phyloP scores from a whole-genome alignment of 2,797 vertebrate genomes.

The Amniataba percoides region DNA sequence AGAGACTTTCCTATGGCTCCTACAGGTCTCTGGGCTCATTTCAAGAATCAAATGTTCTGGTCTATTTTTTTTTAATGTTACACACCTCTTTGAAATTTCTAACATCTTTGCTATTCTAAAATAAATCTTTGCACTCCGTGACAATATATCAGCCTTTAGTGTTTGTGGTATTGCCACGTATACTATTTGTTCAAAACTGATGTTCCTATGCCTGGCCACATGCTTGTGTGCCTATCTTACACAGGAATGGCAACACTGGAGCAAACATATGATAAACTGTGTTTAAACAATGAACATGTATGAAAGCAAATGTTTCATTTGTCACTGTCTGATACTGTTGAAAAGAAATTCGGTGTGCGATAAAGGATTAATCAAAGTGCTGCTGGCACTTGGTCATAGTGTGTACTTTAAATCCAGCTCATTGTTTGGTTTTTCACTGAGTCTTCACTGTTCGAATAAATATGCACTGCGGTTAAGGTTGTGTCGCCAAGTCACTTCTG shows the following conservation, averaged over 20 bases:
- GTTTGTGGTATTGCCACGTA: conserved; percentile 14
- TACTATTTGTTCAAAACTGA: conserved; percentile 37
- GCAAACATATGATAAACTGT: not conserved
- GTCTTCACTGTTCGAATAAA: conserved; percentile 10
- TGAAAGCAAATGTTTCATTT: conserved; percentile 2
- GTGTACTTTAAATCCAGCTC: not conserved
- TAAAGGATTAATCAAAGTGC: conserved; percentile 5
- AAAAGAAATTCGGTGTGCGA: conserved; percentile 17
- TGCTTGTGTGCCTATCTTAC: not conserved
- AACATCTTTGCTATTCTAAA: not conserved
- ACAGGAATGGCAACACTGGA: not conserved
- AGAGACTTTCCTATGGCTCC: not conserved
- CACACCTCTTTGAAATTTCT: not conserved
- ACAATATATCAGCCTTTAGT: not conserved
- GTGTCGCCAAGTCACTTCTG: not conserved
- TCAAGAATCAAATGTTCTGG: not conserved
- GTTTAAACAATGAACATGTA: not conserved
- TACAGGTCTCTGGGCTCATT: not conserved
- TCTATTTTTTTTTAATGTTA: conserved; percentile 7
- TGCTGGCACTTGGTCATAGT: conserved; percentile 4
- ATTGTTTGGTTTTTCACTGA: not conserved
- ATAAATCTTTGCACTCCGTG: not conserved
- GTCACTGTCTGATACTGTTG: not conserved
- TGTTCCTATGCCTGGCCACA: not conserved
- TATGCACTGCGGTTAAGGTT: not conserved